phyloP scores from a whole-genome alignment of 2,797 vertebrate species.

The Rhyacichthys aspro region DNA sequence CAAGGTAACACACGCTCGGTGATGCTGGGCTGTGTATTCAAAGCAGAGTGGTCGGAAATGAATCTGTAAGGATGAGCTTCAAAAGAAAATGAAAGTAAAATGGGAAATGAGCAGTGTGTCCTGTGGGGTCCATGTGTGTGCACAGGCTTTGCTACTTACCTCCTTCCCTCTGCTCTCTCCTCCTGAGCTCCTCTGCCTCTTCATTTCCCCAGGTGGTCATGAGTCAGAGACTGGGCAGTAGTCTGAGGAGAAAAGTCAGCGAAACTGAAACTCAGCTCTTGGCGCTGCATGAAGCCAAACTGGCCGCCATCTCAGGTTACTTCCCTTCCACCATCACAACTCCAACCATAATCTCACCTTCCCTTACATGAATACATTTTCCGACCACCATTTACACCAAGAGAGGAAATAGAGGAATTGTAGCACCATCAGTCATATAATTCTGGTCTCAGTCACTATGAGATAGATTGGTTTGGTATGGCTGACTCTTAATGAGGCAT shows the following conservation, averaged over 20 bases:
- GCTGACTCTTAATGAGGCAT: too few species aligned
- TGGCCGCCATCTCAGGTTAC: constrained; percentile 88
- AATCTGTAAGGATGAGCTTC: constrained; percentile 59
- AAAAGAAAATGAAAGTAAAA: constrained; percentile 60
- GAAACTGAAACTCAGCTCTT: constrained; percentile 88
- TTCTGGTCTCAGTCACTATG: too few species aligned
- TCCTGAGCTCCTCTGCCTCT: neutral
- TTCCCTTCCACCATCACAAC: constrained; percentile 12
- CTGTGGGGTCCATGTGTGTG: constrained; percentile 66
- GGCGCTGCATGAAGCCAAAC: constrained; percentile 87
- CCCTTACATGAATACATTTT: too few species aligned
- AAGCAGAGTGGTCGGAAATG: constrained; percentile 35
- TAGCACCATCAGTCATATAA: too few species aligned
- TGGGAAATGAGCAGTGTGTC: constrained; percentile 60
- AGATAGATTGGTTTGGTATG: too few species aligned
- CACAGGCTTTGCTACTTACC: constrained; percentile 62
- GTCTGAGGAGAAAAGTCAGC: constrained; percentile 85
- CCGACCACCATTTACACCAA: too few species aligned
- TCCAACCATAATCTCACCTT: neutral
- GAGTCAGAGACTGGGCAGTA: constrained; percentile 86
- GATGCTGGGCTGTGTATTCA: constrained; percentile 55
- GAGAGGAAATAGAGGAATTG: too few species aligned
- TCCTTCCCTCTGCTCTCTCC: constrained; percentile 2
- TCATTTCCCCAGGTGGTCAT: constrained; percentile 82
- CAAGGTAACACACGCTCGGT: constrained; percentile 40